phyloP scores from a whole-genome alignment of 2,113 vertebrate genomes.

The Recurvirostra avosetta region DNA sequence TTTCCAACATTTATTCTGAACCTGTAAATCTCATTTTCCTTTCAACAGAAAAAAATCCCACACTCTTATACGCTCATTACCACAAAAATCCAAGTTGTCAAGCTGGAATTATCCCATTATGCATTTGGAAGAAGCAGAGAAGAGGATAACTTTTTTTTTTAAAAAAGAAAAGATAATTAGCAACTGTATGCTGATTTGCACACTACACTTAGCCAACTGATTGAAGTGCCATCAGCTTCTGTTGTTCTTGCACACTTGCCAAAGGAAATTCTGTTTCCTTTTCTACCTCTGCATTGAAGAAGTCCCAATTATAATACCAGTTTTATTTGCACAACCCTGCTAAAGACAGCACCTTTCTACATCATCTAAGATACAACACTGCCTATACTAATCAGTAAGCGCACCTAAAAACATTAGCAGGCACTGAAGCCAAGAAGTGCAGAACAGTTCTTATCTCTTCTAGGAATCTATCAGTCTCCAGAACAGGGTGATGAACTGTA shows the following conservation, averaged over 20 bases:
- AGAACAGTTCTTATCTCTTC: background rate
- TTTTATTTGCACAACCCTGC: background rate
- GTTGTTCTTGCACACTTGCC: background rate
- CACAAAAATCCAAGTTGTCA: background rate
- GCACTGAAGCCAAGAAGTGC: background rate
- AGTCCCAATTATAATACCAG: background rate
- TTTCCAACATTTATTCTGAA: background rate
- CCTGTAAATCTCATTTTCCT: background rate
- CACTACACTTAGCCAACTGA: background rate
- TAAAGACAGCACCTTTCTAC: background rate
- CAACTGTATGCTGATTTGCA: background rate
- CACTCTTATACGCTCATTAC: background rate
- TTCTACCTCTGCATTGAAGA: background rate
- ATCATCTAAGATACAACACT: background rate
- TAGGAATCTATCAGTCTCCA: background rate
- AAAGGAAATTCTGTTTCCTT: background rate
- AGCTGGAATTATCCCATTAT: background rate
- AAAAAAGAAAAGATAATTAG: background rate
- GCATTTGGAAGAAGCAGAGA: background rate
- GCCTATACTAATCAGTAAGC: background rate
- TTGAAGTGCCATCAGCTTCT: background rate
- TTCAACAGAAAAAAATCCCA: background rate
- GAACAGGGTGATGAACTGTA: background rate
- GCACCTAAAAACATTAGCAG: background rate
- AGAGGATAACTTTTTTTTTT: background rate